phyloP scores from a whole-genome alignment of 1,140 invertebrate genomes.

The Nylanderia fulva region DNA sequence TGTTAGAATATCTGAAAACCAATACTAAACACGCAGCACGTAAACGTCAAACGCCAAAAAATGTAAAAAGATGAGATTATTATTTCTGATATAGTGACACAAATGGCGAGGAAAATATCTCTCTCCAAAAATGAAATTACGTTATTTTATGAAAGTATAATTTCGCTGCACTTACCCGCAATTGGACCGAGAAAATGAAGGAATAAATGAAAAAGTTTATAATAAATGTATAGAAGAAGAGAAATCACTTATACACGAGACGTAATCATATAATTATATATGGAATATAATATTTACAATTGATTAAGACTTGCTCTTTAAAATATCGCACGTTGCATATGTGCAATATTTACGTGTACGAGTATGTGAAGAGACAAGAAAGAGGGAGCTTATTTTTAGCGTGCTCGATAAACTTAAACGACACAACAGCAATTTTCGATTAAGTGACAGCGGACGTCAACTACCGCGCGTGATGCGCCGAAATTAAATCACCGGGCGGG shows the following conservation, averaged over 20 bases:
- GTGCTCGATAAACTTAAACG: slow-evolving; percentile 52
- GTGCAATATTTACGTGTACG: background rate
- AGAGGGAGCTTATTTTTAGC: background rate
- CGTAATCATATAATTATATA: background rate
- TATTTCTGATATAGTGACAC: background rate
- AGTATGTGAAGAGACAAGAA: too few relatives aligned
- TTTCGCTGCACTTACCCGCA: too few relatives aligned
- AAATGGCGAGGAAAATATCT: too few relatives aligned
- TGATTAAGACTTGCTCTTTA: background rate
- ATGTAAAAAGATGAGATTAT: background rate
- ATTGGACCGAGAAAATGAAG: background rate
- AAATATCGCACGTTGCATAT: too few relatives aligned
- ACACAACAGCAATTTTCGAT: slow-evolving; percentile 48
- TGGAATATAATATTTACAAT: background rate
- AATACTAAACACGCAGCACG: background rate
- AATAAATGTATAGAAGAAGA: background rate
- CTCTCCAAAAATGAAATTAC: too few relatives aligned
- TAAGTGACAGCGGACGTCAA: slow-evolving; percentile 50
- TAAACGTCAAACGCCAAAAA: background rate
- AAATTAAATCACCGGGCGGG: slow-evolving; percentile 53
- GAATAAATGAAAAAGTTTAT: background rate
- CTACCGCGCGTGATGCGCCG: slow-evolving; percentile 43
- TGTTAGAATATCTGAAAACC: background rate
- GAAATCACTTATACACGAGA: background rate
- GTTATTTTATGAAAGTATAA: too few relatives aligned